Percentiles rank a stretch among this genome's conserved stretches.
Evolutionary conservation across 37 sponge, comb jelly and placozoan genomes (phyloP).

Genomic region (Geodia barretti): DNA sequence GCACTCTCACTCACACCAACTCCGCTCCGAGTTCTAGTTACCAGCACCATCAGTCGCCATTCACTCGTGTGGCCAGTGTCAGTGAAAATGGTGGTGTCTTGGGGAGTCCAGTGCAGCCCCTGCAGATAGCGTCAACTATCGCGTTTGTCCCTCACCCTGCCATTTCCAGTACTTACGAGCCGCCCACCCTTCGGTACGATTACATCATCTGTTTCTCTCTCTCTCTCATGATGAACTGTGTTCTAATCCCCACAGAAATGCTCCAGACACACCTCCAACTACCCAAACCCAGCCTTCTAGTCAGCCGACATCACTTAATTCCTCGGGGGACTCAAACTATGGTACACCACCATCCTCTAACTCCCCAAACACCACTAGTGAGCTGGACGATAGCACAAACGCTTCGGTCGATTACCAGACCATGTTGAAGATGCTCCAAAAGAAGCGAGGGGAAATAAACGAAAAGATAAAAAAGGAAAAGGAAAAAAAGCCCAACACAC

Average conservation of each 20-base stretch:
- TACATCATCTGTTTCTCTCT: too few relatives aligned
- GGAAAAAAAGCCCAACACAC: neutral
- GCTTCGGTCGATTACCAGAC: neutral
- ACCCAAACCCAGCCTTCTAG: neutral
- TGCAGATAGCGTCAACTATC: too few relatives aligned
- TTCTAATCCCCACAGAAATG: neutral
- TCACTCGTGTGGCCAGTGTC: too few relatives aligned
- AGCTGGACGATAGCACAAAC: neutral
- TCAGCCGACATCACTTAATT: neutral
- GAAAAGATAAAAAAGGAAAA: neutral
- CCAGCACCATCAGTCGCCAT: too few relatives aligned
- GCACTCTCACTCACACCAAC: too few relatives aligned
- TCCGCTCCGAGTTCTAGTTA: too few relatives aligned
- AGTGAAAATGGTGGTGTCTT: too few relatives aligned
- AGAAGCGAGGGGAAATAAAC: neutral
- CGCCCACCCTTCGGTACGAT: too few relatives aligned
- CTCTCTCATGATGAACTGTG: neutral
- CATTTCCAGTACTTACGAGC: too few relatives aligned
- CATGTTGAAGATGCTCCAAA: neutral
- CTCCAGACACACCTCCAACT: neutral
- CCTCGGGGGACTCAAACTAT: neutral
- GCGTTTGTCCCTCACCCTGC: too few relatives aligned
- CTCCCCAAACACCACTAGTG: neutral
- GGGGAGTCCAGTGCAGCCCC: too few relatives aligned
- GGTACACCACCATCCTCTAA: neutral